Conservation (phyloP, 64 coral and sea anemone species). For the Actinia tenebrosa region DNA sequence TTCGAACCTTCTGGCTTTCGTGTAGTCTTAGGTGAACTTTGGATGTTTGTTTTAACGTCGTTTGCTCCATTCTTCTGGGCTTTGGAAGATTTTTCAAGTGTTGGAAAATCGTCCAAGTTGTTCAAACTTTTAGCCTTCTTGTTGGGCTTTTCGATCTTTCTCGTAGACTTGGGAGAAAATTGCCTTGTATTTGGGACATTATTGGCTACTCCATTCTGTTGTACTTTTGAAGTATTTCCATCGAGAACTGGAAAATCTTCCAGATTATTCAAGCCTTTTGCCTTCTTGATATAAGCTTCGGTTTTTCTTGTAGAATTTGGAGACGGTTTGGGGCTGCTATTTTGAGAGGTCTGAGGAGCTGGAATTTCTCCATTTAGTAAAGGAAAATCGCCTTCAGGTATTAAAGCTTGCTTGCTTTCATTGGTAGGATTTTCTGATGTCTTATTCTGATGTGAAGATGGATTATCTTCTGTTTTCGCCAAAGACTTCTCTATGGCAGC, state of each 20-base stretch:
- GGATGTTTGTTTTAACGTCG: neutral
- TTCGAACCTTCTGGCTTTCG: neutral
- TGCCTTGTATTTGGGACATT: neutral
- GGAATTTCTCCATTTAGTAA: neutral
- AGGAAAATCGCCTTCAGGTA: neutral
- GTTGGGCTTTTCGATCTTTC: neutral
- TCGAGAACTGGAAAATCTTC: slow-evolving; percentile 11
- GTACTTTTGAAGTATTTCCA: neutral
- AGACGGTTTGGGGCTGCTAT: neutral
- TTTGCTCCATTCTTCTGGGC: neutral
- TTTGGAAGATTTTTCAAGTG: neutral
- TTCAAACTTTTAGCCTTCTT: neutral
- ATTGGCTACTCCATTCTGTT: neutral
- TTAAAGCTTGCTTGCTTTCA: neutral
- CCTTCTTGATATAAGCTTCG: neutral
- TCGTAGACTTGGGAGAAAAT: neutral
- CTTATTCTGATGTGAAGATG: neutral
- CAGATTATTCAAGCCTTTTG: neutral
- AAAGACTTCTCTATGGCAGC: neutral
- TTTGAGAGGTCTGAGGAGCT: neutral
- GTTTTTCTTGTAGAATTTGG: neutral
- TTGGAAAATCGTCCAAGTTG: neutral
- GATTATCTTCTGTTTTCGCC: neutral
- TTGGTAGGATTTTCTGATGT: neutral
- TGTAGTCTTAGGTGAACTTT: neutral